Evolutionary conservation across 2,888 invertebrate genomes (phyloP).

Genomic region (Rhodophaea formosa): DNA sequence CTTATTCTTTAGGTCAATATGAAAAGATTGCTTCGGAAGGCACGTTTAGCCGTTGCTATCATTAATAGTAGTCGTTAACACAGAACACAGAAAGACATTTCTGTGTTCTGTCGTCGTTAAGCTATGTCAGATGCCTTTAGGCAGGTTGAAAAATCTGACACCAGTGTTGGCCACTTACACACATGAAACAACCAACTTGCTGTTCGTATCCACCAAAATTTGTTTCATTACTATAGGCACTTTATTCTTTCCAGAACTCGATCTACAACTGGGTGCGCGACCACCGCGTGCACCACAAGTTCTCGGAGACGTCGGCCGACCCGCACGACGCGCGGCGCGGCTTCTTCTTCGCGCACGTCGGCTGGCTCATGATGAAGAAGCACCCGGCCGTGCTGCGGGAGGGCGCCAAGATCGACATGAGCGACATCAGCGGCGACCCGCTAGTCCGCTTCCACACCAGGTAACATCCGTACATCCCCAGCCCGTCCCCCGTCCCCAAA

Average conservation of each 20-base stretch:
- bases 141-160: too few relatives aligned
- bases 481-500: constrained; percentile 20
- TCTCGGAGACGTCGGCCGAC: constrained; percentile 89
- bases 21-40: too few relatives aligned
- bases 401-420: constrained; percentile 90
- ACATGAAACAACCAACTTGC: too few relatives aligned
- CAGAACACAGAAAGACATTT: too few relatives aligned
- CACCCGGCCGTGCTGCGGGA: constrained; percentile 91
- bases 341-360: constrained; percentile 95
- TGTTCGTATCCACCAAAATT: too few relatives aligned
- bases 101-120: too few relatives aligned
- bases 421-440: constrained; percentile 89
- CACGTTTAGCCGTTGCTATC: too few relatives aligned
- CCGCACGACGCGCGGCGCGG: constrained; percentile 91
- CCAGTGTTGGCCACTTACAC: too few relatives aligned
- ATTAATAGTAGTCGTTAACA: too few relatives aligned
- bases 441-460: constrained; percentile 89
- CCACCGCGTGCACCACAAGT: constrained; percentile 89
- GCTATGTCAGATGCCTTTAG: too few relatives aligned
- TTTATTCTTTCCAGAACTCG: constrained; percentile 77
- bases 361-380: constrained; percentile 95
- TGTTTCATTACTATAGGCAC: too few relatives aligned
- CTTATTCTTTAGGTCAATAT: too few relatives aligned
- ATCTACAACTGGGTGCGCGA: constrained; percentile 88
- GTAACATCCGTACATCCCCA: constrained; percentile 52